Evolutionary conservation across 2,888 invertebrate genomes (phyloP), one percentile per base, ranked within the genome.

Genomic region (Limnephilus rhombicus): DNA sequence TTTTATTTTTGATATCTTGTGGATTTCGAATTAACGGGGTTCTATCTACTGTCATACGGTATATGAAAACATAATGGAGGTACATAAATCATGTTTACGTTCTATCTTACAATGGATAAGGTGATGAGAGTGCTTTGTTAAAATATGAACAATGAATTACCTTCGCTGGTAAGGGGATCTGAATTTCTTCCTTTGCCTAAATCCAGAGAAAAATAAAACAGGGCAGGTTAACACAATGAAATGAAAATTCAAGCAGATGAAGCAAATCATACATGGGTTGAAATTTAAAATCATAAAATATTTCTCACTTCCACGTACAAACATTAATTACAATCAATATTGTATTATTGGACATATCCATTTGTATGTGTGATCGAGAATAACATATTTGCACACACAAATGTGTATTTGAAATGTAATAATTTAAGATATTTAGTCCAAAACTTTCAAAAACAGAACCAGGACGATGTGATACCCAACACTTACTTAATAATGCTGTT

Each of bases 91-190:
- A 41, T 45, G 88, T 15, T 15, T 45, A 68, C 0, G 7, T n/a
- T 31, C 29, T 45, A 88, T 85, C 31, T 85, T 41, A 41, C n/a
- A 41, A 85, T 85, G 85, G 85, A 41, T 37, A 85, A 41, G 41
- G 41, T 85, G 34, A 37, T 85, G 34, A 4, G 41, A 85, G 85
- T 85, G 85, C 85, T 85, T 83, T 90, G 92, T 92, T 92, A 92
- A 87, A 93, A 94, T 94, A 94, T 94, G 94, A 94, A 94, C 94
- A 91, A 89, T 89, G 94, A 95, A 97, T 97, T 97, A 97, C 97
- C 97, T 97, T 97, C 97, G 94, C 97, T 97, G 94, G 97, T 96
- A 94, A 97, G 96, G 94, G 97, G 96, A 96, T 97, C 97, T 95
- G 97, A 96, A 95, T 97, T 96, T 95, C 97, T 96, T 95, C 97